phyloP scores from a whole-genome alignment of 2,797 vertebrate genomes.

The Microcaecilia unicolor region DNA sequence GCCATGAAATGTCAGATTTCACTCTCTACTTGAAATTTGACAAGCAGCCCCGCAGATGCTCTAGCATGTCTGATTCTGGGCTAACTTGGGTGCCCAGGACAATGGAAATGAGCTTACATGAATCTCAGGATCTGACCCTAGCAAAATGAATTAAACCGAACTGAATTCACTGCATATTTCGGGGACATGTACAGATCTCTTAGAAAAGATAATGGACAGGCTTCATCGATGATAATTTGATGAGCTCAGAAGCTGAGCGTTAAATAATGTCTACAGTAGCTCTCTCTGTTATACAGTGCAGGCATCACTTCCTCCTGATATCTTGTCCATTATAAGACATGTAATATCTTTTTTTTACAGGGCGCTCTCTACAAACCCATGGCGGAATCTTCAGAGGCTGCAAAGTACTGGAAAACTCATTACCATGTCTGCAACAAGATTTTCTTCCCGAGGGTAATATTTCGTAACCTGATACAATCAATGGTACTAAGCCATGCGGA shows the following conservation, averaged over 20 bases:
- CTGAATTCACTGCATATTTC: neutral
- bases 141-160: neutral
- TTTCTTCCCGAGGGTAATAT: no score
- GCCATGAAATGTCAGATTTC: neutral
- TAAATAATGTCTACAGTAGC: no score
- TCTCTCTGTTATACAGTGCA: no score
- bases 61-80: conserved; percentile 1
- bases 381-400: no score
- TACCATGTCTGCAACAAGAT: no score
- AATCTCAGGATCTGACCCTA: neutral
- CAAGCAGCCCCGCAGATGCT: conserved; percentile 1
- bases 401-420: no score
- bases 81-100: conserved; percentile 2
- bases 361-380: no score
- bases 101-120: neutral
- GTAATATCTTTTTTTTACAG: no score
- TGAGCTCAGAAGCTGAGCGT: neutral
- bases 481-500: no score
- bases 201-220: neutral
- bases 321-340: no score
- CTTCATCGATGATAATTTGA: neutral
- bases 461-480: no score
- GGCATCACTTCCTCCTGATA: no score
- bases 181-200: neutral
- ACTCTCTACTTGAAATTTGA: conserved; percentile 4